A percentile compares a stretch with the other conserved stretches of the same genome.
phyloP scores from a whole-genome alignment of 2,888 invertebrate species.

The Andricus quercusramuli region DNA sequence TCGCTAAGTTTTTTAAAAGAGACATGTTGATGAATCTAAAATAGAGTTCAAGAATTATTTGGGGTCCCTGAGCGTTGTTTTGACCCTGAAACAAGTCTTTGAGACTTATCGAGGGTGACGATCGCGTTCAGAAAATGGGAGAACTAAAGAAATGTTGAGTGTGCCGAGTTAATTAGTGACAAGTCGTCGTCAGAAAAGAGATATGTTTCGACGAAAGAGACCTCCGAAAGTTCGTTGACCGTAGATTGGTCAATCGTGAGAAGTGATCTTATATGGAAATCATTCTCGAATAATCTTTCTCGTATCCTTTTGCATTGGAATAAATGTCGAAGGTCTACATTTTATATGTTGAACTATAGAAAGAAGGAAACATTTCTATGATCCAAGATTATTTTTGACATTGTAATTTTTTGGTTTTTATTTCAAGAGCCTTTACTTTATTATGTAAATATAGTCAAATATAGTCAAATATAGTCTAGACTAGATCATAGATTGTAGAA shows the following conservation, averaged over 20 bases:
- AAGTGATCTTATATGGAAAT: constrained; percentile 8
- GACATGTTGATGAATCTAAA: not conserved
- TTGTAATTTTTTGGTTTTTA: not conserved
- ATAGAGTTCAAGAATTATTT: not conserved
- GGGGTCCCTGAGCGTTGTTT: not conserved
- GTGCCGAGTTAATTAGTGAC: constrained; percentile 20
- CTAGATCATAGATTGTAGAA: not conserved
- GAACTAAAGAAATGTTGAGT: constrained; percentile 14
- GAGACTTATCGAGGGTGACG: constrained; percentile 13
- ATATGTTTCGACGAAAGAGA: constrained; percentile 2
- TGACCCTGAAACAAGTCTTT: constrained; percentile 22
- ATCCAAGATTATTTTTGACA: not conserved
- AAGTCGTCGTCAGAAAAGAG: not conserved
- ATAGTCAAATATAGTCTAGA: not conserved
- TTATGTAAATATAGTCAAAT: not conserved
- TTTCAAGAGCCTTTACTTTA: too few relatives aligned
- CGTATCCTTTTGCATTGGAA: not conserved
- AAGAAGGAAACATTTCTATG: not conserved
- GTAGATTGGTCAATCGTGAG: not conserved
- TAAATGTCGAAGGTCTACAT: not conserved
- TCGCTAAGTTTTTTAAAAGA: not conserved
- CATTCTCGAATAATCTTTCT: not conserved
- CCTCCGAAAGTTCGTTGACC: constrained; percentile 30
- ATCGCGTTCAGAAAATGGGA: constrained; percentile 24
- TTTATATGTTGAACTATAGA: not conserved